A percentile compares a stretch with the other conserved stretches of the same genome.
Conservation (phyloP, 2,888 invertebrate species). For the Rhingia rostrata region DNA sequence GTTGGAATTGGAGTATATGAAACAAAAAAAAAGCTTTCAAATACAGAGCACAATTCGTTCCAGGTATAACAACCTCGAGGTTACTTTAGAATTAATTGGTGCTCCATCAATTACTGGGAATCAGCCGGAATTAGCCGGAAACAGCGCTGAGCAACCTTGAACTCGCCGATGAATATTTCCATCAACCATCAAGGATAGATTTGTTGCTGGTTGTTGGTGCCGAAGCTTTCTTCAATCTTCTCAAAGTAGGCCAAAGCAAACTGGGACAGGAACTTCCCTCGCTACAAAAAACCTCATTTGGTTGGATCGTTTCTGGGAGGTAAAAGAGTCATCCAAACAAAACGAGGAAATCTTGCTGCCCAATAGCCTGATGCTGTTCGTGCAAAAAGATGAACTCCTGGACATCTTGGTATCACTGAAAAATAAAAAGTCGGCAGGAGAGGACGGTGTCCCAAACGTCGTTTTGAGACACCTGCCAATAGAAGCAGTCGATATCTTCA, state of each 20-base stretch:
- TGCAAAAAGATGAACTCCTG: too few species aligned
- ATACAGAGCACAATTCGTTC: constrained; percentile 26
- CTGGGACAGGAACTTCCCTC: constrained; percentile 49
- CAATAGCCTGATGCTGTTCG: too few species aligned
- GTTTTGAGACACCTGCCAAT: too few species aligned
- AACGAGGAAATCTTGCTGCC: background rate
- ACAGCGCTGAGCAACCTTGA: constrained; percentile 35
- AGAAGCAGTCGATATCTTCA: too few species aligned
- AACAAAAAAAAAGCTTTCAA: background rate
- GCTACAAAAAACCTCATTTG: constrained; percentile 69
- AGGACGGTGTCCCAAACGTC: too few species aligned
- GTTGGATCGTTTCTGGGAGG: constrained; percentile 66
- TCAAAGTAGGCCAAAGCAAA: constrained; percentile 40
- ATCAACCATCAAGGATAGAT: constrained; percentile 42
- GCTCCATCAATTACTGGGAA: constrained; percentile 26
- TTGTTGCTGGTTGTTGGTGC: constrained; percentile 58
- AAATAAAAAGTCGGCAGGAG: too few species aligned
- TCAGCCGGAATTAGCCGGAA: constrained; percentile 4
- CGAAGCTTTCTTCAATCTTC: constrained; percentile 45
- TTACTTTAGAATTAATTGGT: constrained; percentile 1
- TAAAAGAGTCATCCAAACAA: background rate
- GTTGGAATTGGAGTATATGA: too few species aligned
- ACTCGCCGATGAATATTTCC: constrained; percentile 52
- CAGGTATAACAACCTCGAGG: constrained; percentile 6
- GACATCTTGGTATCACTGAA: too few species aligned